Percentiles rank a stretch among this genome's conserved stretches.
Conservation (phyloP, 2,888 invertebrate species). For the Epinotia brunnichana region DNA sequence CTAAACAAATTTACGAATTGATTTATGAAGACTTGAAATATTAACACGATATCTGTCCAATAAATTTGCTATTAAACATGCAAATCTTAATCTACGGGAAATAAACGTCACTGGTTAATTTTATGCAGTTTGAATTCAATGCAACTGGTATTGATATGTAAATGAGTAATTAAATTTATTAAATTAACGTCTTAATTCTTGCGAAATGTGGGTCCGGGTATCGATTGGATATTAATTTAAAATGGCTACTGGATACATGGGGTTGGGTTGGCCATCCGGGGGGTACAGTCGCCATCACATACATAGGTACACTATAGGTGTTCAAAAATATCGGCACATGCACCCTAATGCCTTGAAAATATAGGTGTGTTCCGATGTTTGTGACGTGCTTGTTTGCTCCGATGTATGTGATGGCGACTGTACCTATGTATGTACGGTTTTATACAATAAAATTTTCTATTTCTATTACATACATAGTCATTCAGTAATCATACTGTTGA, state of each 20-base stretch:
- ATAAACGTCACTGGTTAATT: conserved; percentile 19
- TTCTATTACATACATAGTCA: no score
- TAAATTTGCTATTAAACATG: conserved; percentile 30
- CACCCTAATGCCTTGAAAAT: no score
- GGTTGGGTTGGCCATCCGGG: background rate
- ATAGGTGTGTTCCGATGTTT: no score
- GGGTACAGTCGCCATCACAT: no score
- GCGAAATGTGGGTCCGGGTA: background rate
- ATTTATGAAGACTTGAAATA: conserved; percentile 21
- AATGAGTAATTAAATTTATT: conserved; percentile 18
- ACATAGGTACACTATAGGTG: no score
- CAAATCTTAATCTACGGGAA: conserved; percentile 29
- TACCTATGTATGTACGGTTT: no score
- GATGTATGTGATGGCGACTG: no score
- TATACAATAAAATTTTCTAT: no score
- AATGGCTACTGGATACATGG: background rate
- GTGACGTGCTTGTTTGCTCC: no score
- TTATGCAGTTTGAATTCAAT: conserved; percentile 18
- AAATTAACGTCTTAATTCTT: conserved; percentile 17
- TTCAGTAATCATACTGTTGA: no score
- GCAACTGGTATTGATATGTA: conserved; percentile 14
- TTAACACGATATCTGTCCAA: conserved; percentile 19
- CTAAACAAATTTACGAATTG: background rate
- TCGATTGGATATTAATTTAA: background rate
- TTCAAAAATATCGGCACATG: no score